Evolutionary conservation across 2,113 vertebrate genomes (phyloP).

Genomic region (Lamprotornis superbus): DNA sequence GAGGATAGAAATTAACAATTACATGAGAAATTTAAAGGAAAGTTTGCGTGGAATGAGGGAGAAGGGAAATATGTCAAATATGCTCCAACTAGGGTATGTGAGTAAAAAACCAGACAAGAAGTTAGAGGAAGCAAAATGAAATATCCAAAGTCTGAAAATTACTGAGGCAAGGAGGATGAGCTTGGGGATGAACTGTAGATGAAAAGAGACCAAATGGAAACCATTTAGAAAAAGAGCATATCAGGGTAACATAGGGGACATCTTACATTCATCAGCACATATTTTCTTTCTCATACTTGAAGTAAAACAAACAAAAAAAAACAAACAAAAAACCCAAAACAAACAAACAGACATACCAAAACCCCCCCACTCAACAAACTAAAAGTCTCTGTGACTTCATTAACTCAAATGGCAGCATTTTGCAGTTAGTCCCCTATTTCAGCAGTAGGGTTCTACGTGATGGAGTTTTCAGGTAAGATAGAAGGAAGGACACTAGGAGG

Average conservation of each 20-base stretch:
- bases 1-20: background rate
- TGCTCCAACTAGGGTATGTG: background rate
- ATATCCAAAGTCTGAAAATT: background rate
- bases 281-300: background rate
- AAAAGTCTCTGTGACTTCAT: background rate
- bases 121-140: background rate
- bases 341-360: background rate
- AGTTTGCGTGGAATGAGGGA: background rate
- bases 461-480: background rate
- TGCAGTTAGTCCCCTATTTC: background rate
- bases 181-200: background rate
- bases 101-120: background rate
- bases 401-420: background rate
- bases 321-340: no score
- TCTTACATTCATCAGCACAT: background rate
- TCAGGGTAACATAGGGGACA: background rate
- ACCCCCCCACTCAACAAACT: background rate
- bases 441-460: rapidly evolving
- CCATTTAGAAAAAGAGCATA: background rate
- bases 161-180: background rate
- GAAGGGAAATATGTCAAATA: background rate
- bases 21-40: background rate
- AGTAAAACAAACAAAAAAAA: background rate
- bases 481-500: rapidly evolving
- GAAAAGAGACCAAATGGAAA: background rate